Evolutionary conservation across 2,888 invertebrate species (phyloP), one percentile per base, ranked within the genome.

Genomic region (Cepaea hortensis): DNA sequence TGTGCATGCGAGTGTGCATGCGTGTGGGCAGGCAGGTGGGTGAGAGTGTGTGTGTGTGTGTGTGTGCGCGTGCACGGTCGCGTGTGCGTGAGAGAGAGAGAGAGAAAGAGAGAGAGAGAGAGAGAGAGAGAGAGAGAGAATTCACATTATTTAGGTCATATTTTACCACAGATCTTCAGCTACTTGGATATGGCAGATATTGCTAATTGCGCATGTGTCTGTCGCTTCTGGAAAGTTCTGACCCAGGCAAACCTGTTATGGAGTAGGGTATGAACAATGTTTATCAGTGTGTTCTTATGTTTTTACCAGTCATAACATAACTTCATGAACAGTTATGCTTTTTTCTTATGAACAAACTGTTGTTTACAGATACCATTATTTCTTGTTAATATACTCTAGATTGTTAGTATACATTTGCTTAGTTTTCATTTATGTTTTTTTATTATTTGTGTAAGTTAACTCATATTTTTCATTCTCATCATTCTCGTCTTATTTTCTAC

Each of bases 181-280:
- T 92, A 93, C 89, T 90, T 94, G 62, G 93, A 94, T 88, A 90
- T 94, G 11, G 91, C 91, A 84, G 94, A 94, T 88, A 88, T 94
- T 73, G 93, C 94, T 11, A 90, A 93, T 81, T 94, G 94, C 90
- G 93, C 94, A 4, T 92, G 93, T 88, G 94, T 94, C 0, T 94
- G 94, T 90, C 91, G 94, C 23, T 94, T 94, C 0, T 94, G 94
- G 94, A 94, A 94, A 87, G 93, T 94, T 73, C 91, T 94, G 50
- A 93, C 93, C 6, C 93, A 94, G 84, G 91, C 92, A 61, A 93
- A 91, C 81, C 77, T 91, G 18, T 91, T 94, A 18, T 94, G 94
- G 93, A 93, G 91, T 84, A 90, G 91, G 89, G 94, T 94, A 90
- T 76, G 84, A 62, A 18, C 11, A 55, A 55, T 55, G 7, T 55